A percentile compares a stretch with the other conserved stretches of the same genome.
These are phyloP conservation scores for Watersipora subatra DNA, from an alignment of 1,140 invertebrate genomes.

Conservation along the genomic window DNA sequence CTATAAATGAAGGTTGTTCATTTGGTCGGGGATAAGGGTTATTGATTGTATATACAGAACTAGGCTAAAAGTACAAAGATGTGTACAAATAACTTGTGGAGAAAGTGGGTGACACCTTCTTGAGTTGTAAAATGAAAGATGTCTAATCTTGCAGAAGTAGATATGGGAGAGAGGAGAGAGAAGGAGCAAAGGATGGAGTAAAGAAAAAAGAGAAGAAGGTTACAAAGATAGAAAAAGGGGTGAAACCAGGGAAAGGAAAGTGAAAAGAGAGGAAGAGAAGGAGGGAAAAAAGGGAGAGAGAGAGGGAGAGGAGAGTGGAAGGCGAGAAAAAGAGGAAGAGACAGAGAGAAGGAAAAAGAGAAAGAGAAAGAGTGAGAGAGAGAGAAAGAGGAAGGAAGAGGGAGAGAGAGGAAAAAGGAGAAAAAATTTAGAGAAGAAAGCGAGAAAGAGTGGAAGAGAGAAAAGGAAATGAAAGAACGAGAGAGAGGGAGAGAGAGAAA, in stretches of 20 bases:
- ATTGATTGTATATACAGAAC: too few relatives aligned
- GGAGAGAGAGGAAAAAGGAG: conserved; percentile 5
- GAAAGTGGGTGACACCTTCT: too few relatives aligned
- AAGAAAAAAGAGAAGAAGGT: not conserved
- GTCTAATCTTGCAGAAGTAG: too few relatives aligned
- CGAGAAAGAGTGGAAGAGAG: too few relatives aligned
- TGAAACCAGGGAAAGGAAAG: not conserved
- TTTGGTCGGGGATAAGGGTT: too few relatives aligned
- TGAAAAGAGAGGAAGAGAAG: conserved; percentile 1
- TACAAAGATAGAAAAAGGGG: conserved; percentile 3
- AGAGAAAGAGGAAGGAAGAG: conserved; percentile 5
- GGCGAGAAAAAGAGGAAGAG: not conserved
- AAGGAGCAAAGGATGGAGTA: not conserved
- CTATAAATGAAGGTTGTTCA: too few relatives aligned
- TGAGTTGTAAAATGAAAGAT: too few relatives aligned
- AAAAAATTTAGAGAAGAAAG: conserved; percentile 6
- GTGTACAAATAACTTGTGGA: too few relatives aligned
- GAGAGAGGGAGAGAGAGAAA: conserved; percentile 8
- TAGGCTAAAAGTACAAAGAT: too few relatives aligned
- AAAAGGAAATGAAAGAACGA: conserved; percentile 5
- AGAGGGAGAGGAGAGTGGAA: not conserved
- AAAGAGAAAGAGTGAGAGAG: conserved; percentile 6
- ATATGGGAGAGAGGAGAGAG: not conserved
- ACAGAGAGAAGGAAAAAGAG: not conserved
- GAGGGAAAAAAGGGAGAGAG: not conserved